Conservation (phyloP, 2,888 invertebrate genomes). For the Caenorhabditis panamensis region DNA sequence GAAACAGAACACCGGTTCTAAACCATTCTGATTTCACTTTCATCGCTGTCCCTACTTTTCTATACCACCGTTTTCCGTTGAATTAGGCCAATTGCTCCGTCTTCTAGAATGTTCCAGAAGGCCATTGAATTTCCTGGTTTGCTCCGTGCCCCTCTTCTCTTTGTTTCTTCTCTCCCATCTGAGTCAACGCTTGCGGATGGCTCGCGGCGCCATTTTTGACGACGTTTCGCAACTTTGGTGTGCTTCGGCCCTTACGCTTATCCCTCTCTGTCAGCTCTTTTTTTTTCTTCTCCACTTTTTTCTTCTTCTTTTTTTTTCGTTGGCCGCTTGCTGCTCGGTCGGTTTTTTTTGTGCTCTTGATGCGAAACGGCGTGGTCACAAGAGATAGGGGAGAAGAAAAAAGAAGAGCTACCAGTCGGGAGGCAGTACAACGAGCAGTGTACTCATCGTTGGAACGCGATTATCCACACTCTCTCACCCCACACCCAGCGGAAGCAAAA, state of each 20-base stretch:
- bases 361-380: constrained; percentile 58
- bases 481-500: constrained; percentile 36
- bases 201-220: constrained; percentile 37
- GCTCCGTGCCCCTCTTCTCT: constrained; percentile 19
- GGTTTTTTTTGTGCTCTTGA: constrained; percentile 55
- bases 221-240: constrained; percentile 55
- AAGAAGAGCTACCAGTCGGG: constrained; percentile 52
- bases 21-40: constrained; percentile 1
- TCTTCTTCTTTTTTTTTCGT: constrained; percentile 24
- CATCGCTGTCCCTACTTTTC: not conserved
- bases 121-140: constrained; percentile 34
- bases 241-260: constrained; percentile 51
- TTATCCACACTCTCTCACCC: constrained; percentile 57
- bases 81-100: constrained; percentile 9
- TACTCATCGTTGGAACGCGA: constrained; percentile 60
- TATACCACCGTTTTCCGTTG: not conserved
- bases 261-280: constrained; percentile 52
- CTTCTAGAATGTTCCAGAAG: constrained; percentile 38
- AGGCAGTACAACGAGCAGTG: constrained; percentile 61
- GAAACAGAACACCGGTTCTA: constrained; percentile 20
- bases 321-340: constrained; percentile 34
- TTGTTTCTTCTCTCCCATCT: constrained; percentile 22
- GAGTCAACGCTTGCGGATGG: constrained; percentile 41
- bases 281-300: constrained; percentile 29
- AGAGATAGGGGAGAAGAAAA: constrained; percentile 49